A percentile compares a stretch with the other conserved stretches of the same genome.
phyloP scores from a whole-genome alignment of 1,140 invertebrate species.

The Diuraphis noxia region DNA sequence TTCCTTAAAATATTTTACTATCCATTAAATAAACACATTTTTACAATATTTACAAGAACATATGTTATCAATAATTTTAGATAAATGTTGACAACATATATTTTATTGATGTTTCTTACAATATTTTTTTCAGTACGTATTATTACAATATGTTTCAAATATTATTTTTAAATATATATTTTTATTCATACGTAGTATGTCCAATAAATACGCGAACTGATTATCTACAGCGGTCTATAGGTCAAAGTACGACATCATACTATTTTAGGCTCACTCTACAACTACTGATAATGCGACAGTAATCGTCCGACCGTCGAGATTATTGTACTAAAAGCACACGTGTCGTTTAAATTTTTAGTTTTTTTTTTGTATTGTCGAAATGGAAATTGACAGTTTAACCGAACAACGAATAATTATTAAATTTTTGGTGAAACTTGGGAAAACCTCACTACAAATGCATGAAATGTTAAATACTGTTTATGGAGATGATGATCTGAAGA shows the following conservation, averaged over 20 bases:
- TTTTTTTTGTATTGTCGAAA: background rate
- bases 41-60: too few species aligned
- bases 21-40: too few species aligned
- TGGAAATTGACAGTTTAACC: background rate
- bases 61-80: too few species aligned
- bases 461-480: constrained; percentile 17
- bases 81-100: too few species aligned
- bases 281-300: background rate
- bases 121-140: too few species aligned
- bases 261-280: background rate
- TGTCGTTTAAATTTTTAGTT: background rate
- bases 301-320: background rate
- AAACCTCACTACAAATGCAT: constrained; percentile 15
- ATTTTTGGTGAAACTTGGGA: constrained; percentile 41
- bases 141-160: too few species aligned
- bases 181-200: background rate
- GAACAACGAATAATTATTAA: constrained; percentile 34
- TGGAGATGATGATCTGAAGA: constrained; percentile 35
- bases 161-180: too few species aligned
- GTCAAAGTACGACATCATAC: background rate
- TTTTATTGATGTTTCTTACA: too few species aligned
- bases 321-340: background rate
- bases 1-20: too few species aligned
- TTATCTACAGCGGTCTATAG: background rate
- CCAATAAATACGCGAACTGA: background rate